A percentile compares a stretch with the other conserved stretches of the same genome.
These are phyloP conservation scores for Dicerorhinus sumatrensis DNA, from an alignment of 2,113 vertebrate species.

Conservation along the genomic window DNA sequence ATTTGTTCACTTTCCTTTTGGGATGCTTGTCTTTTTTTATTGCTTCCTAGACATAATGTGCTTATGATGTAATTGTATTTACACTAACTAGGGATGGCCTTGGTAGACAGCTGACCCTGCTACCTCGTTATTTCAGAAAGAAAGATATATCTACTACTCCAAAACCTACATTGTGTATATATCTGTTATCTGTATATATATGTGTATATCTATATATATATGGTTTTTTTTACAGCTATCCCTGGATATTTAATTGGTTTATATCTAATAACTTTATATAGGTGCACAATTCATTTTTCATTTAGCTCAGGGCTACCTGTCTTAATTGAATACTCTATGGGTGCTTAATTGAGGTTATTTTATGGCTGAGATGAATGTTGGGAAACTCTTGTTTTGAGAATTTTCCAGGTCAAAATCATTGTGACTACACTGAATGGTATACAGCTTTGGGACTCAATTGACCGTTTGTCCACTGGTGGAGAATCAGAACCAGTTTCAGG, in stretches of 20 bases:
- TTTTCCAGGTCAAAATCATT: slow-evolving; percentile 45
- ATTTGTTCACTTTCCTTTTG: slow-evolving; percentile 30
- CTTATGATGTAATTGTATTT: background rate
- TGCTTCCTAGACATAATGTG: slow-evolving; percentile 6
- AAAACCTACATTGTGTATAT: background rate
- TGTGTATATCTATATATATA: no score
- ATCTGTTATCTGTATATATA: background rate
- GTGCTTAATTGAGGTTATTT: slow-evolving; percentile 20
- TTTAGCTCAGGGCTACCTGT: background rate
- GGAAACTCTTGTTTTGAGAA: slow-evolving; percentile 8
- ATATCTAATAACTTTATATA: background rate
- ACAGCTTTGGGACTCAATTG: slow-evolving; percentile 6
- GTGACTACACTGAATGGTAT: background rate
- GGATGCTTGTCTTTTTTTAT: background rate
- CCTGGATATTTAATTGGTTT: slow-evolving; percentile 25
- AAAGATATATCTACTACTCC: background rate
- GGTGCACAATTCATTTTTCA: background rate
- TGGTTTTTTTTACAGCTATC: background rate
- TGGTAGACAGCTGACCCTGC: background rate
- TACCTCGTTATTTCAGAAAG: slow-evolving; percentile 42
- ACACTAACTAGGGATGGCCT: background rate
- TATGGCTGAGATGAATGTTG: slow-evolving; percentile 38
- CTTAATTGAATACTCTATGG: background rate
- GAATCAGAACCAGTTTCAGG: slow-evolving; percentile 37
- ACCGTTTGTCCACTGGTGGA: background rate